Evolutionary conservation across 2,888 invertebrate species (phyloP), one percentile per base, ranked within the genome.

Genomic region (Euzetes globulus): DNA sequence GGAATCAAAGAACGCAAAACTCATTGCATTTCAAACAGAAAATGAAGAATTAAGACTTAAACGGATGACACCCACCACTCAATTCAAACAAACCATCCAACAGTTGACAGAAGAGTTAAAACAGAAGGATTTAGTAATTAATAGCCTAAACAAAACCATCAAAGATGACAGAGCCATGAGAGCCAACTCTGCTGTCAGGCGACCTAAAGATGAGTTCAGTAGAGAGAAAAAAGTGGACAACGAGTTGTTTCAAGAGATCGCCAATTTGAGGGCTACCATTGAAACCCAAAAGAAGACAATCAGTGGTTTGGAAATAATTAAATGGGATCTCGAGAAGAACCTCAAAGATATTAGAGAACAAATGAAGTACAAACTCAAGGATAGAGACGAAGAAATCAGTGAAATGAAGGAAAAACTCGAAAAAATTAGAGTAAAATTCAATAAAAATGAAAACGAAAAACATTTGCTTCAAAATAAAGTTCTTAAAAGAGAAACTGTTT

Each of bases 161-260:
- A 60, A 60, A 60, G 60, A 60, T 29, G 60, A 60, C 60, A 60
- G 60, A 60, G 27, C 60, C 29, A 60, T 60, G 60, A 60, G 60
- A 60, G 60, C 60, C 3, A 17, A 9, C 1, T 60, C 60, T 4
- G 60, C 60, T 4, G 60, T 60, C 33, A 60, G 29, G 29, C n/a
- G 33, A 60, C 27, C 27, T 17, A 25, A 60, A 15, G 29, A 60
- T 33, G 60, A 60, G 5, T 7, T 29, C 9, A 29, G 60, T 11
- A 60, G 33, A 52, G 65, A 73, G 17, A 73, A 73, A 25, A 73
- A 73, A 27, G 68, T 68, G 4, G 73, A 73, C 33, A 73, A 73
- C 45, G 17, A 65, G n/a, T 33, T 73, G 25, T 73, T 73, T 50
- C 73, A 73, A 55, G 73, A 73, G 33, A 22, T 45, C 27, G 73